Evolutionary conservation across 2,888 invertebrate species (phyloP), one percentile per base, ranked within the genome.

Genomic region (Ectemnius continuus): DNA sequence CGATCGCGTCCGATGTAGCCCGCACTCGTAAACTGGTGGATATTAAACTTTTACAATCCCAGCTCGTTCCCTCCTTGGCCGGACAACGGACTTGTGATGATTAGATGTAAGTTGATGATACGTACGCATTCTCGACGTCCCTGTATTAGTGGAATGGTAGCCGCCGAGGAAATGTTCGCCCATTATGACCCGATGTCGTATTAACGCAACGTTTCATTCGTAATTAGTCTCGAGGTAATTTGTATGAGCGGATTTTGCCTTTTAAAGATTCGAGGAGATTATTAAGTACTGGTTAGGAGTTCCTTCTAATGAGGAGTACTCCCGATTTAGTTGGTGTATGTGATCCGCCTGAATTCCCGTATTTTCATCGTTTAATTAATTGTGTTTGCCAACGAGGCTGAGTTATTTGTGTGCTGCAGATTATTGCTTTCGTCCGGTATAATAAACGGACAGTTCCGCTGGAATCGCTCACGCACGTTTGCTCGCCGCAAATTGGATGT

Each of bases 91-190:
- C 88, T 90, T 90, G 90, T 83, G 90, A 90, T 90, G 90, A 90
- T 90, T 90, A 91, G 90, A 90, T 90, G 90, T 90, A 90, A 90
- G 89, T 88, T 85, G 89, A 89, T 90, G 89, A 90, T 90, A 86
- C 36, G 36, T 36, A 36, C 6, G 28, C 28, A 11, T 36, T 36
- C 36, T 36, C 8, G 11, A 36, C 2, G 36, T 36, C 36, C 36
- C 8, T 36, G 8, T 36, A 6, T 36, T 36, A 11, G 8, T 36
- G 5, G 36, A 36, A 36, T 36, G 8, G 8, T 36, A 6, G 36
- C 6, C 36, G 36, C 4, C 36, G 11, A 36, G 5, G 36, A 36
- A 36, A 23, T 23, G 23, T 23, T 23, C 23, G 23, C 36, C 4
- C 36, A 36, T 36, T 36, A 36, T 36, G 1, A 36, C 11, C 36